Conservation (phyloP, 37 sponge, comb jelly and placozoan species). For the Beroe ovata region DNA sequence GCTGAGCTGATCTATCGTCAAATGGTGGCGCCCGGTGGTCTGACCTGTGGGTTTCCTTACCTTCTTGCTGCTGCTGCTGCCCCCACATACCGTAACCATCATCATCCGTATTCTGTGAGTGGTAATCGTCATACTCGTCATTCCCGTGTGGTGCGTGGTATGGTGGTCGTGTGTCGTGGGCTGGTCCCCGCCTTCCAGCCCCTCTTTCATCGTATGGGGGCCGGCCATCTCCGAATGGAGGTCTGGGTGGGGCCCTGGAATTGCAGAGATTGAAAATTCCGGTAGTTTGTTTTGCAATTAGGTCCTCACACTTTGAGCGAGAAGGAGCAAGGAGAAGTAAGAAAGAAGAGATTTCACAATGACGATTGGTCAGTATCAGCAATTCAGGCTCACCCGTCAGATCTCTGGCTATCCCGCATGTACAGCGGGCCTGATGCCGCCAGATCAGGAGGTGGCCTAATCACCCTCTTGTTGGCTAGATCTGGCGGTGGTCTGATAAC, state of each 20-base stretch:
- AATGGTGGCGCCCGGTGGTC: neutral
- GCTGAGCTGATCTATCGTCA: neutral
- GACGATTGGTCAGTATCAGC: no score
- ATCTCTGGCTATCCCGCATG: no score
- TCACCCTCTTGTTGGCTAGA: neutral
- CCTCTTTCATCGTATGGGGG: neutral
- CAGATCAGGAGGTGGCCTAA: neutral
- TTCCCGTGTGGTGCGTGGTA: neutral
- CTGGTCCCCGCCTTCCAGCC: neutral
- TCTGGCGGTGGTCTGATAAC: neutral
- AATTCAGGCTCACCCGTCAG: no score
- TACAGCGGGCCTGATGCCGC: neutral
- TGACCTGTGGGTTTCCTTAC: neutral
- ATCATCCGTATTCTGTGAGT: neutral
- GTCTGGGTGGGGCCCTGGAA: neutral
- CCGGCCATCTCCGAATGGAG: slow-evolving; percentile 7
- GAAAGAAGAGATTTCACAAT: no score
- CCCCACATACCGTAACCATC: neutral
- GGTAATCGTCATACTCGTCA: neutral
- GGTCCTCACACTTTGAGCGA: no score
- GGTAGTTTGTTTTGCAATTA: no score
- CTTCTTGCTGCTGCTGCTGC: neutral
- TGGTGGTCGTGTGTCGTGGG: neutral
- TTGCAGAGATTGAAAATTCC: neutral
- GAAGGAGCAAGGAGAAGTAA: no score